Conservation (phyloP, 2,797 vertebrate genomes). For the Morus bassanus region DNA sequence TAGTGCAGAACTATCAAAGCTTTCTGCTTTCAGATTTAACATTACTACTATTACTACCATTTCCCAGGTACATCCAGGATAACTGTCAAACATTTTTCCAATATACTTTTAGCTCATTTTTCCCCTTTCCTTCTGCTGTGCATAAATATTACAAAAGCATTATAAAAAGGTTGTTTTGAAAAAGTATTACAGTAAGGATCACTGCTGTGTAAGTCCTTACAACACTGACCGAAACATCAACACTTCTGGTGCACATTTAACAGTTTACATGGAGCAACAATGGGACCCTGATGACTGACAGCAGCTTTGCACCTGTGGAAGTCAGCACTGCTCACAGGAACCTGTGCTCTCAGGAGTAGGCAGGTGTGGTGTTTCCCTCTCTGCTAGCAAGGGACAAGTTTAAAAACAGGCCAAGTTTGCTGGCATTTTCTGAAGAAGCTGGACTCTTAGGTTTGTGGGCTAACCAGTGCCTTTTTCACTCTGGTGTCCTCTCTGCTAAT, state of each 20-base stretch:
- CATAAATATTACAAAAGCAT: neutral
- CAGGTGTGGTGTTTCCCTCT: neutral
- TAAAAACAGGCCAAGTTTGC: neutral
- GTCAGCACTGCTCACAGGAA: neutral
- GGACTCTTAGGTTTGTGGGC: neutral
- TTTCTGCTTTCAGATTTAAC: neutral
- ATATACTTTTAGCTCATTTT: accelerated
- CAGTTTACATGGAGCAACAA: neutral
- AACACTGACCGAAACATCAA: neutral
- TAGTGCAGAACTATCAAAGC: neutral
- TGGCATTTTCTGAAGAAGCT: neutral
- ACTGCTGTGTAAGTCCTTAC: neutral
- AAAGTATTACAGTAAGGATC: neutral
- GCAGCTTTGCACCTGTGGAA: neutral
- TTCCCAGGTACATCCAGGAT: neutral
- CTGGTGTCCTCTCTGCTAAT: neutral
- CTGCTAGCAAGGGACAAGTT: neutral
- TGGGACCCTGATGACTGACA: neutral
- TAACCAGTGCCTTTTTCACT: neutral
- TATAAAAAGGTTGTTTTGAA: neutral
- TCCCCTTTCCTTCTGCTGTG: neutral
- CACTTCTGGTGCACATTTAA: neutral
- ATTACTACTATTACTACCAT: neutral
- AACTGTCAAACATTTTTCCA: neutral
- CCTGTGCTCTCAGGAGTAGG: neutral